Base-by-base conservation (phyloP, 1,140 invertebrate genomes). In the Drosophila pallidifrons region DNA sequence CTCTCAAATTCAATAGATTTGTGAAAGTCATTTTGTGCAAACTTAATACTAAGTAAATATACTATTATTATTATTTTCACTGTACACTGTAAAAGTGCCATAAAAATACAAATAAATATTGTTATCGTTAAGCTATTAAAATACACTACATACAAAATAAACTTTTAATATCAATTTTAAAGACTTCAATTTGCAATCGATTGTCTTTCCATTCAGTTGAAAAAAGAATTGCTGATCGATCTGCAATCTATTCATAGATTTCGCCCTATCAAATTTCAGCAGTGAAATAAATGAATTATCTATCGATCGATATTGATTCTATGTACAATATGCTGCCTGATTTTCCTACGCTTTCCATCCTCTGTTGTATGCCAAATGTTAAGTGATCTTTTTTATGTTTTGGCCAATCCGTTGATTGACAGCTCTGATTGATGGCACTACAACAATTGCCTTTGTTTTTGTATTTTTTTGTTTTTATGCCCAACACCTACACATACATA, bases 361-460 rank as follows among this genome's bases (percentile, higher is more conserved):
- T 20, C 2, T 28, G 25, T 13, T 46, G 45, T 59, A 10, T 68
- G 54, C 16, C 66, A 69, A 47, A 43, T 15, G 59, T 28, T 71
- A 71, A 65, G 68, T 71, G 68, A 47, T 71, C 60, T 54, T 47
- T 41, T 38, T 57, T 28, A 8, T 52, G 41, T 41, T 7, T 25
- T 25, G 32, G 35, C 35, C 45, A 32, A 32, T 16, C 55, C 30
- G 79, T 41, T 82, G 82, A 86, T 87, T 87, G 82, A 86, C 82
- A 87, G 69, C 82, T 69, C 66, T 86, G 82, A 86, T 86, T 87
- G 82, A 86, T 86, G 81, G 45, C 28, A 2, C 49, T 49, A 32
- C 63, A 72, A 51, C 35, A 52, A 30, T 28, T 32, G 59, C 30
- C 30, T 32, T 6, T 13, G 49, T n/a, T 10, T 45, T 13, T 41